Evolutionary conservation across 1,140 invertebrate species (phyloP).

Genomic region (Nasonia giraulti): DNA sequence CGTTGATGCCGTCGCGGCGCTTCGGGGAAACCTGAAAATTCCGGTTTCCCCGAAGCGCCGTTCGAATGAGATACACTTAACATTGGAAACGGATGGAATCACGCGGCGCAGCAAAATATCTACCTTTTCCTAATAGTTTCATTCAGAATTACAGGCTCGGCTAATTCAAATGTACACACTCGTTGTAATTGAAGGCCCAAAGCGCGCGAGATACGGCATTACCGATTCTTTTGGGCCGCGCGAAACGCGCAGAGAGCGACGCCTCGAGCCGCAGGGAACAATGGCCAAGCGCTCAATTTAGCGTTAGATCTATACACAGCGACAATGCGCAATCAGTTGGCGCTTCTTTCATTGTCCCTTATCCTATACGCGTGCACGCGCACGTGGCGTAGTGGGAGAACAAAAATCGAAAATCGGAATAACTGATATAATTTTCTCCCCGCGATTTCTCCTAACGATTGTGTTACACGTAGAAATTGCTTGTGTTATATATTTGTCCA

Average conservation of each 20-base stretch:
- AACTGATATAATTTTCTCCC: no score
- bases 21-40: not conserved
- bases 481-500: no score
- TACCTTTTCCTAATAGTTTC: not conserved
- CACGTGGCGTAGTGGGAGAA: not conserved
- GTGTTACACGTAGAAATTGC: no score
- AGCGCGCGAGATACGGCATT: not conserved
- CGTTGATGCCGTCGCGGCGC: no score
- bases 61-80: not conserved
- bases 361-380: not conserved
- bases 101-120: no score
- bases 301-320: slow-evolving; percentile 25
- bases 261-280: not conserved
- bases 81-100: not conserved
- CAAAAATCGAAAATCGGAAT: not conserved
- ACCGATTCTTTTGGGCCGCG: not conserved
- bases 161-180: slow-evolving; percentile 13
- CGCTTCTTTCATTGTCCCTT: slow-evolving; percentile 46
- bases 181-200: not conserved
- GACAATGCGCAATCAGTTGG: slow-evolving; percentile 44
- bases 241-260: not conserved
- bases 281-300: slow-evolving; percentile 19
- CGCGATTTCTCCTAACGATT: no score
- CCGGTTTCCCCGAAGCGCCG: no score
- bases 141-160: not conserved